Conservation (phyloP, 2,797 vertebrate species). For the Gastrophryne carolinensis region DNA sequence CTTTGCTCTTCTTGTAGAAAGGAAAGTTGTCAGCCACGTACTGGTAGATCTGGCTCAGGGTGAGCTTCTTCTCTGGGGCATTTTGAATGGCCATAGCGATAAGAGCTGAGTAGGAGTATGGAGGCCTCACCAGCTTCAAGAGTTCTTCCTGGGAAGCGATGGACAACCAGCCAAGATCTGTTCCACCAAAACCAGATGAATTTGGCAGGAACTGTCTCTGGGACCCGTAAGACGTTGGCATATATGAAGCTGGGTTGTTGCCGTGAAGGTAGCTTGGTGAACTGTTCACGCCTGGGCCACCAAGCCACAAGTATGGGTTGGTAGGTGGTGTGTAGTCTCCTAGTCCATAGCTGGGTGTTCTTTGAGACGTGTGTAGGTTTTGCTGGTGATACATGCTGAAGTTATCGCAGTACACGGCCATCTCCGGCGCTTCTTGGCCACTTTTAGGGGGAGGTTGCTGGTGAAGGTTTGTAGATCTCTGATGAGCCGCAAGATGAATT, state of each 20-base stretch:
- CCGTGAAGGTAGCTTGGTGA: slow-evolving; percentile 82
- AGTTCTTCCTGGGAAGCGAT: slow-evolving; percentile 93
- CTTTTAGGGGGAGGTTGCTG: slow-evolving; percentile 68
- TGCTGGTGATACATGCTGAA: slow-evolving; percentile 81
- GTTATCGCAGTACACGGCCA: slow-evolving; percentile 91
- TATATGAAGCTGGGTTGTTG: slow-evolving; percentile 72
- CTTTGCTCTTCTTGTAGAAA: slow-evolving; percentile 96
- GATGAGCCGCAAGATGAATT: slow-evolving; percentile 73
- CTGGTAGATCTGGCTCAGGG: slow-evolving; percentile 94
- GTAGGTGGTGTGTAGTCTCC: slow-evolving; percentile 81
- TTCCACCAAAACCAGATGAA: slow-evolving; percentile 73
- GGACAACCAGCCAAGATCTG: slow-evolving; percentile 90
- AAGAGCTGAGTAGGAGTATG: slow-evolving; percentile 95
- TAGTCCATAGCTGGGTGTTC: slow-evolving; percentile 79
- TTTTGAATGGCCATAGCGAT: slow-evolving; percentile 98
- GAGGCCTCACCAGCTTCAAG: slow-evolving; percentile 92
- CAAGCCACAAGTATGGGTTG: slow-evolving; percentile 88
- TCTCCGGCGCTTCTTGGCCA: slow-evolving; percentile 78
- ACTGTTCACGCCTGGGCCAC: slow-evolving; percentile 76
- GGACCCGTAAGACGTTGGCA: slow-evolving; percentile 70
- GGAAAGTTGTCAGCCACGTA: slow-evolving; percentile 96
- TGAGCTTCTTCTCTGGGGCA: slow-evolving; percentile 90
- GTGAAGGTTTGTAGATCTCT: slow-evolving; percentile 68
- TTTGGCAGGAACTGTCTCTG: slow-evolving; percentile 70
- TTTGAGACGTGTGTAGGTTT: slow-evolving; percentile 60